Evolutionary conservation across 53 echinoderm and acorn worm genomes (phyloP), one percentile per base, ranked within the genome.

Genomic region (Astropecten irregularis): DNA sequence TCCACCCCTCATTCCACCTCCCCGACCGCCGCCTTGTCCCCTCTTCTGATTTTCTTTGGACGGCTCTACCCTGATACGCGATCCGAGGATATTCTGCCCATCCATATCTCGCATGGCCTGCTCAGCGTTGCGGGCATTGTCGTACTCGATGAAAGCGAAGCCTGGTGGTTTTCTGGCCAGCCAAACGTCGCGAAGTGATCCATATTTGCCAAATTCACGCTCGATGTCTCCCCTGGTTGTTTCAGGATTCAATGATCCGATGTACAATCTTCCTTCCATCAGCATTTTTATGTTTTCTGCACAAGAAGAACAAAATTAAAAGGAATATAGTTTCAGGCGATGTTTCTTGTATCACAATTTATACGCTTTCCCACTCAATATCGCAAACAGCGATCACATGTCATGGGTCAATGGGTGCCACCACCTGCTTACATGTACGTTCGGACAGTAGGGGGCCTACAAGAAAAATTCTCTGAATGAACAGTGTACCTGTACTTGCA

Each of bases 131-230:
- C 38, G 63, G 8, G 71, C 42, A 29, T 51, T 86, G 38, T 87
- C 88, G 44, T 90, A 99, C 79, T 99, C 94, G 10, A 99, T 87
- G 55, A 99, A 99, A 2, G 99, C 99, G 28, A 99, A 99, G 83
- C 99, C 99, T 55, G 99, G 99, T 69, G 99, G 99, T 82, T 90
- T 95, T 44, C 99, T 85, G 21, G 99, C 99, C 32, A 99, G 82
- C 99, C 99, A 99, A 27, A 99, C 87, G 40, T 99, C 99, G 34
- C 84, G 73, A 6, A 99, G 81, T 18, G 22, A 69, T 38, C 99
- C 99, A 68, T 68, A 90, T 77, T 91, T 90, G 20, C 88, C 82
- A 69, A 99, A 99, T 52, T 87, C 92, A 23, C 84, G 73, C 54
- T 95, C 82, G 18, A 99, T 65, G 26, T 94, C 99, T 9, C 90